Evolutionary conservation across 1,140 invertebrate genomes (phyloP).

Genomic region (Triops cancriformis): DNA sequence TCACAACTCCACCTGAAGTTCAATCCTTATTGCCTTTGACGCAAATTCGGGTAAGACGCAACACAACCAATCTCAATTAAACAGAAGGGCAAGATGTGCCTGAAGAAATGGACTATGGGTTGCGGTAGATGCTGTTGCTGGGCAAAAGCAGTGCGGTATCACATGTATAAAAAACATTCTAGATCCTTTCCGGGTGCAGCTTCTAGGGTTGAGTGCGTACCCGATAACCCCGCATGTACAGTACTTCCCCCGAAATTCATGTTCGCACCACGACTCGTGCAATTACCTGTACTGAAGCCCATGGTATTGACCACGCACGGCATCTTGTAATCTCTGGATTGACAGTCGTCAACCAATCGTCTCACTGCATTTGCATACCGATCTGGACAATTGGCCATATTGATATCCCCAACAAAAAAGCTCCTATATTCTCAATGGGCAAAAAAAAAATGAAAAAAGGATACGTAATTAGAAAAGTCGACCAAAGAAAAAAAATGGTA

Average conservation of each 20-base stretch:
- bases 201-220: too few species aligned
- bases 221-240: too few species aligned
- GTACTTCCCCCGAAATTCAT: background rate
- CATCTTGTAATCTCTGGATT: constrained; percentile 22
- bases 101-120: too few species aligned
- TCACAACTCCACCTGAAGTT: too few species aligned
- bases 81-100: too few species aligned
- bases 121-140: too few species aligned
- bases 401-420: constrained; percentile 36
- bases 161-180: too few species aligned
- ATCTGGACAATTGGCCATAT: constrained; percentile 33
- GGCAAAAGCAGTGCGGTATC: too few species aligned
- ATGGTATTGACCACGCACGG: constrained; percentile 42
- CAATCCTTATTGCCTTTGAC: too few species aligned
- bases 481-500: constrained; percentile 3
- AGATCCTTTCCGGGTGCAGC: too few species aligned
- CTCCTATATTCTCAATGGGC: background rate
- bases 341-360: constrained; percentile 33
- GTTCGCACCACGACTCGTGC: background rate
- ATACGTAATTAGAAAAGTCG: background rate
- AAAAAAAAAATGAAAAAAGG: constrained; percentile 21
- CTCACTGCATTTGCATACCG: constrained; percentile 37
- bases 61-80: too few species aligned
- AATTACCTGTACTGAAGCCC: constrained; percentile 40
- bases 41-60: too few species aligned